phyloP scores from a whole-genome alignment of 2,888 invertebrate genomes.

The Steinernema carpocapsae region DNA sequence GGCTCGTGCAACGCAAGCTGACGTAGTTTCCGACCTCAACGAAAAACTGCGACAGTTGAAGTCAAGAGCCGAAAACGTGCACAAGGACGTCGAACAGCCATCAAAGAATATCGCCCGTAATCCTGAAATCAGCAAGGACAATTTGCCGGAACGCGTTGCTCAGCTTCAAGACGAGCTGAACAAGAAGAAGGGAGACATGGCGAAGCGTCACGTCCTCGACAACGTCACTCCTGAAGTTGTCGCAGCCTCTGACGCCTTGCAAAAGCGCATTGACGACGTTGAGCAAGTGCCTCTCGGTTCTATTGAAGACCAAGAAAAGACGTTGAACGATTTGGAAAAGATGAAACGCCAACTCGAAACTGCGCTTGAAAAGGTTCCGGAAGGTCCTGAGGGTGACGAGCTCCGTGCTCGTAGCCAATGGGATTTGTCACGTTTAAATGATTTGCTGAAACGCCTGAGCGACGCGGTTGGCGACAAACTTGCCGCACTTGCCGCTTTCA shows the following conservation, averaged over 20 bases:
- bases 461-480: conserved; percentile 52
- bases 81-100: conserved; percentile 40
- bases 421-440: conserved; percentile 52
- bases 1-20: neutral
- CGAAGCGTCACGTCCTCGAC: conserved; percentile 45
- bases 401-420: conserved; percentile 50
- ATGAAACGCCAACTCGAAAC: conserved; percentile 29
- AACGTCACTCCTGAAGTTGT: conserved; percentile 2
- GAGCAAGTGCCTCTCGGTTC: neutral
- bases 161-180: conserved; percentile 43
- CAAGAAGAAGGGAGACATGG: conserved; percentile 46
- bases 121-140: conserved; percentile 40
- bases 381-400: conserved; percentile 45
- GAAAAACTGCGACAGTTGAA: neutral
- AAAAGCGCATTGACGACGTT: conserved; percentile 35
- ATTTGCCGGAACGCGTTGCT: conserved; percentile 31
- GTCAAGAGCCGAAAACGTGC: conserved; percentile 40
- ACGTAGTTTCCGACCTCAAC: neutral
- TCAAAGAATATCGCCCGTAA: conserved; percentile 45
- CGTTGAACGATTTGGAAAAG: conserved; percentile 25
- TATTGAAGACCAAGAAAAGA: conserved; percentile 21
- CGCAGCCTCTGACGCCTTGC: conserved; percentile 41
- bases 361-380: conserved; percentile 32
- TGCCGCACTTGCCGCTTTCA: conserved; percentile 53
- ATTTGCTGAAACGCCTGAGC: conserved; percentile 48